Base-by-base conservation (phyloP, 2,113 vertebrate species). In the Microcebus murinus region DNA sequence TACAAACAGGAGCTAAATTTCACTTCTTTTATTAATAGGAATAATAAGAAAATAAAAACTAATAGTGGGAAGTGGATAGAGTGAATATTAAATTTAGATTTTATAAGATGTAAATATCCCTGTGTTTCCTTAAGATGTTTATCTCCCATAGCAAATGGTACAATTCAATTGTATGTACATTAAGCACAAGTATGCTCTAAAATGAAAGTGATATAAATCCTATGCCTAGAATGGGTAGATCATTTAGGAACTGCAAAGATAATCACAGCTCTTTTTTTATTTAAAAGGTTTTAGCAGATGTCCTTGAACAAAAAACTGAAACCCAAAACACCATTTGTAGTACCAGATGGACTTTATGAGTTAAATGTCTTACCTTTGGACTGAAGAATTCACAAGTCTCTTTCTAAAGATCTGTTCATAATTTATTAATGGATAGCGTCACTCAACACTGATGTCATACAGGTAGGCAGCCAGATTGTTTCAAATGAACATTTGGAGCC, bases 271-370 rank as follows among this genome's bases (percentile, higher is more conserved):
- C 23, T 80, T 85, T 10, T 63, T 91, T 89, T 76, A 91, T 86
- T 85, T 94, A 65, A 95, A 79, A 63, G 25, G 1, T 61, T 94
- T 96, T 91, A 39, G 50, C 83, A 97, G 36, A 91, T 36, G 34
- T 57, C 15, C 45, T 93, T 86, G 34, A 15, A 71, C 89, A 45
- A 57, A 45, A 87, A 83, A 90, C 21, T 68, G 4, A 96, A 97
- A 90, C 10, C 23, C 52, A 31, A 91, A 67, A 77, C 71, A 76
- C 74, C 34, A 52, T 67, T 89, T 87, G 21, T 79, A 91, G 65
- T 50, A 92, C 48, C 83, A 91, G 73, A 92, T 73, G 48, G 63
- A 20, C 0, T 93, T 94, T 82, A 52, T 80, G 39, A 87, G 25
- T 71, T 91, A 67, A 87, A 81, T 25, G 10, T 55, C 59, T 94